A percentile compares a stretch with the other conserved stretches of the same genome.
Conservation (phyloP, 2,797 vertebrate species). For the Galagoides demidoff region DNA sequence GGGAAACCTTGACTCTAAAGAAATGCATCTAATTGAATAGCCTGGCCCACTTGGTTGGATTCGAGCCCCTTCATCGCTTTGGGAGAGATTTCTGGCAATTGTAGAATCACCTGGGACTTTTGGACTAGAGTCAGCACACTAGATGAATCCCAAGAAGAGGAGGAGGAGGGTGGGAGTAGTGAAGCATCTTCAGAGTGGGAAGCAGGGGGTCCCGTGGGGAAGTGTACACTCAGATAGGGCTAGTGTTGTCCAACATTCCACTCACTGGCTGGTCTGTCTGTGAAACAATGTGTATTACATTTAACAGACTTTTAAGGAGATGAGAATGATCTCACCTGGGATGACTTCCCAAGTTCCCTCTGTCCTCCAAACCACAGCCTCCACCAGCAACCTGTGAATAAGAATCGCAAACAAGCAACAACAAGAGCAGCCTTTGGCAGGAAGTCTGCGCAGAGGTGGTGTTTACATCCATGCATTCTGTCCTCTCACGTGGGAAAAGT, state of each 20-base stretch:
- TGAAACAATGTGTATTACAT: neutral
- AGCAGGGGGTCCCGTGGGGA: neutral
- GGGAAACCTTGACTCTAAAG: neutral
- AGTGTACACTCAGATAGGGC: neutral
- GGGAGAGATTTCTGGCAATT: conserved; percentile 33
- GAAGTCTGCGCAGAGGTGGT: neutral
- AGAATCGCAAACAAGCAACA: conserved; percentile 16
- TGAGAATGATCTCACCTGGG: conserved; percentile 58
- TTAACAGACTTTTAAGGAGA: conserved; percentile 44
- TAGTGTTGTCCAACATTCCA: neutral
- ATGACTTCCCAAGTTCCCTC: neutral
- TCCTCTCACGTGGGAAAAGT: neutral
- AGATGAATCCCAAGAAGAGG: neutral
- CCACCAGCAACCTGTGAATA: conserved; percentile 5
- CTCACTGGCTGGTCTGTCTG: neutral
- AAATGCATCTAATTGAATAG: neutral
- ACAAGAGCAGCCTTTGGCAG: neutral
- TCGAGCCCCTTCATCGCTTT: neutral
- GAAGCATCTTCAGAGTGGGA: neutral
- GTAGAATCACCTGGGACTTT: neutral
- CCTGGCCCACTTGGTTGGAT: neutral
- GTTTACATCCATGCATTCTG: conserved; percentile 11
- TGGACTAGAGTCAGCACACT: neutral
- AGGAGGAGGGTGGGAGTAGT: neutral
- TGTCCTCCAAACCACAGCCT: conserved; percentile 38